Evolutionary conservation across 2,797 vertebrate species (phyloP), one percentile per base, ranked within the genome.

Genomic region (Diglossa cyanea): DNA sequence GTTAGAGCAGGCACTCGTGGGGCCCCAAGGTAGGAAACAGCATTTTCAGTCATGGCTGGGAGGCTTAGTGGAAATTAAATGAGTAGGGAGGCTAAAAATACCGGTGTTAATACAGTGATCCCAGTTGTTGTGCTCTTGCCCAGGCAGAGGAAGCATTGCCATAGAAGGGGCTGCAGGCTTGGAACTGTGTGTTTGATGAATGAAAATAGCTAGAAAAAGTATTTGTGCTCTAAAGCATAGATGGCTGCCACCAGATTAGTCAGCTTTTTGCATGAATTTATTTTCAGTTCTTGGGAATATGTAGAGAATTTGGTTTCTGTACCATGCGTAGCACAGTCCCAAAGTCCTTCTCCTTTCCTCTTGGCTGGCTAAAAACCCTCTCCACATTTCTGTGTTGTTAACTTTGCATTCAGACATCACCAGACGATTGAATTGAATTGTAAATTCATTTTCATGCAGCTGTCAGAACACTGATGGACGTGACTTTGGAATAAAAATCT

Each of bases 131-230:
- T 79, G 35, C 72, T 92, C 40, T 24, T 90, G 75, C 53, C 62
- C 53, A 68, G 67, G 37, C 51, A 0, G 72, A 87, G 94, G 85
- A 95, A 80, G 72, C 61, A 58, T 88, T 94, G 68, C 90, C 93
- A 78, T 86, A 93, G 93, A 89, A 96, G 62, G 81, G 87, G 39
- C 78, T 95, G 75, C 67, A 85, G 53, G 50, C 28, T 2, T 91
- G 63, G 26, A 28, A 63, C 47, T 33, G n/a, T 61, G 55, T 85
- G 55, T 66, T 91, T 87, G 88, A 82, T 93, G 81, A 95, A 86
- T 93, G 78, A 83, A 94, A 91, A 89, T 13, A 77, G 65, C 75
- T 67, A 74, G 77, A 65, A 95, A 90, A 91, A 55, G 7, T 55
- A 62, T 68, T 81, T 93, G 25, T 75, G 19, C 50, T 75, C 73